Percentiles rank a stretch among this genome's conserved stretches.
Evolutionary conservation across 2,888 invertebrate genomes (phyloP).

Genomic region (Bimastos eiseni): DNA sequence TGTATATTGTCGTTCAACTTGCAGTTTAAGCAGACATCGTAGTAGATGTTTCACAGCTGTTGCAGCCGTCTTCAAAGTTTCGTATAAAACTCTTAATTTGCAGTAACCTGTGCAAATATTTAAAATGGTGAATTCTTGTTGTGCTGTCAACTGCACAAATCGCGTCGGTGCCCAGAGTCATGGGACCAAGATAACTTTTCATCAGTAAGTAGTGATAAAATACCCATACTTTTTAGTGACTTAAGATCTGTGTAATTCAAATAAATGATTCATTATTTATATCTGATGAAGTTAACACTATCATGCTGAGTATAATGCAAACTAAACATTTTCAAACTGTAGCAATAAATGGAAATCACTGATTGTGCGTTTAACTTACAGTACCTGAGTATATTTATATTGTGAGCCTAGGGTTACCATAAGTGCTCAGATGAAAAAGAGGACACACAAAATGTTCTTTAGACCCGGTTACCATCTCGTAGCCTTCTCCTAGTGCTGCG

Average conservation of each 20-base stretch:
- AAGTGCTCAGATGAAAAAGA: too few relatives aligned
- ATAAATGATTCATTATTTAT: background rate
- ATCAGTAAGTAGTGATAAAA: background rate
- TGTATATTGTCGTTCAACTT: background rate
- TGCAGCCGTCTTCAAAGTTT: background rate
- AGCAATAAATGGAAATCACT: background rate
- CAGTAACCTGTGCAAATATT: background rate
- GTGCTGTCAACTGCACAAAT: background rate
- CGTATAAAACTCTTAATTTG: background rate
- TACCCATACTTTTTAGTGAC: background rate
- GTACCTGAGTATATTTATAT: too few relatives aligned
- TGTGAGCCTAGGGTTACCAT: too few relatives aligned
- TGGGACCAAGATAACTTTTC: background rate
- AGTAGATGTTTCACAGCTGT: background rate
- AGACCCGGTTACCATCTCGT: too few relatives aligned
- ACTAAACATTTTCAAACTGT: background rate
- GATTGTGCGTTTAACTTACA: too few relatives aligned
- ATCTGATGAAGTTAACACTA: background rate
- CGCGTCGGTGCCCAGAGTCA: background rate
- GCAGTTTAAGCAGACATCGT: background rate
- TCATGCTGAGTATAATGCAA: background rate
- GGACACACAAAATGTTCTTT: too few relatives aligned
- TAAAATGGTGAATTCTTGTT: constrained; percentile 6
- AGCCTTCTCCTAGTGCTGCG: too few relatives aligned
- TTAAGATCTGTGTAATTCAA: too few relatives aligned